Base-by-base conservation (phyloP, 2,113 vertebrate species). In the Gadus macrocephalus region DNA sequence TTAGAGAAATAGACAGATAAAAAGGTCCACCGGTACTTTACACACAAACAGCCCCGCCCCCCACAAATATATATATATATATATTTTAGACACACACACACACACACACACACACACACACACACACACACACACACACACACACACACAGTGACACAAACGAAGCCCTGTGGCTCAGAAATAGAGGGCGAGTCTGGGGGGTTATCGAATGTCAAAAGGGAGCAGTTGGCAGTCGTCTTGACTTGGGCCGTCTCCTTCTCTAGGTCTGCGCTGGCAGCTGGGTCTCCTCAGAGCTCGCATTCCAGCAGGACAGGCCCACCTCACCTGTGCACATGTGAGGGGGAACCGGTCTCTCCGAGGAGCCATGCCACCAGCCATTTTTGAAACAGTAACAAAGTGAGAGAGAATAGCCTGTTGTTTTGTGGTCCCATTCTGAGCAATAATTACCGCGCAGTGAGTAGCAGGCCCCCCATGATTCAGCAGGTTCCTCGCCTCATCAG, bases 221-320 rank as follows among this genome's bases (percentile, higher is more conserved):
- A 81, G 81, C 90, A 92, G 87, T 89, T 92, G 90, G 79, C 60
- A 64, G 84, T 83, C 84, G 87, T 78, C 81, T 74, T n/a, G 73
- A 66, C 71, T 8, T 12, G 78, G 64, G 42, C 42, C 5, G 42
- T 12, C 42, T 49, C 76, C 35, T 59, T 71, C 83, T 87, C 73
- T 76, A 68, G 17, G 65, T 73, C 89, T 78, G 25, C 74, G 77
- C 72, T n/a, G 72, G 86, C 90, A 92, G 90, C 90, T 91, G 90
- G 77, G 73, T 77, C 86, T 88, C 73, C 86, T 88, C 87, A 89
- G 83, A 83, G 74, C 78, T 83, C 82, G 70, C 90, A 92, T 91
- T 92, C 89, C 89, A 85, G 67, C 71, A 67, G 86, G 81, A 85
- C 86, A 80, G 82, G 69, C 77, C 87, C 78, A 84, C 76, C 78